Evolutionary conservation across 2,113 vertebrate species (phyloP).

Genomic region (Macquaria ambigua): DNA sequence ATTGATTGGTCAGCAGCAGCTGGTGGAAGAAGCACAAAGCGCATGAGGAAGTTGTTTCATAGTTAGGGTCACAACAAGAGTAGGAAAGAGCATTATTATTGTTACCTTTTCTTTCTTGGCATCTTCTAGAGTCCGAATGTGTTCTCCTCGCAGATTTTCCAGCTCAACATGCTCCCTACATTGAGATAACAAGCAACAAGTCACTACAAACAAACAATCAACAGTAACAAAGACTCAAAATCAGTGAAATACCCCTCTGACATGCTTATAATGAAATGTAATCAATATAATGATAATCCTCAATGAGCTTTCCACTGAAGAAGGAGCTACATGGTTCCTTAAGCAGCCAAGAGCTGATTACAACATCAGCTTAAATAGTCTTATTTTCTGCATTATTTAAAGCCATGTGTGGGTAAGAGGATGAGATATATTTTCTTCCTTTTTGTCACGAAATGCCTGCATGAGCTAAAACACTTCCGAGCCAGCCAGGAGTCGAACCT

Average conservation of each 20-base stretch:
- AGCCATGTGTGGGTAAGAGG: neutral
- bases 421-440: neutral
- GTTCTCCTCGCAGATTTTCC: conserved; percentile 92
- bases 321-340: neutral
- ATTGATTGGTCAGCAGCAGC: no score
- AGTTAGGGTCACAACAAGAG: neutral
- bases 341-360: no score
- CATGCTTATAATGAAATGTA: neutral
- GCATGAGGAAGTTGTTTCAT: conserved; percentile 4
- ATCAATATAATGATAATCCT: neutral
- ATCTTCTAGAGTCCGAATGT: conserved; percentile 90
- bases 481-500: conserved; percentile 86
- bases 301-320: neutral
- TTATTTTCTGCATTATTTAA: neutral
- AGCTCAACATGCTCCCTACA: conserved; percentile 92
- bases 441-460: neutral
- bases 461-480: conserved; percentile 14
- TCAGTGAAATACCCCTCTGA: neutral
- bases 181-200: neutral
- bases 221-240: neutral
- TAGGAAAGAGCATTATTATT: neutral
- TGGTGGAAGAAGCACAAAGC: no score
- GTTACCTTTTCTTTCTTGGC: conserved; percentile 95
- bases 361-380: neutral
- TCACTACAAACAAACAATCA: conserved; percentile 4